These are phyloP conservation scores for Galagoides demidoff DNA, from an alignment of 2,797 vertebrate species.

Conservation along the genomic window DNA sequence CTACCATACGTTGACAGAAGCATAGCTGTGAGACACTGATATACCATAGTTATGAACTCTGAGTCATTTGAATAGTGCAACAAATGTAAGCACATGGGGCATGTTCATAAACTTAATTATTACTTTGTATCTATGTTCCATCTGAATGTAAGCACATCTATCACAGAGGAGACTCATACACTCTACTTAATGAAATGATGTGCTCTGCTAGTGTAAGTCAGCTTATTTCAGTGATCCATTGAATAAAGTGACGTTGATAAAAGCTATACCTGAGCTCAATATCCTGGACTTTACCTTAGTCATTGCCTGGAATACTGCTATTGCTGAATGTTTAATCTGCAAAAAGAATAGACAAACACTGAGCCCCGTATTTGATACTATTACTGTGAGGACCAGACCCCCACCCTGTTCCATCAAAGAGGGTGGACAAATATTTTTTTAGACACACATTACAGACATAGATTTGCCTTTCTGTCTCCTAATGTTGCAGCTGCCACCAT, in stretches of 20 bases:
- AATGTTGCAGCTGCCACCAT: neutral
- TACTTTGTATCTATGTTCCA: neutral
- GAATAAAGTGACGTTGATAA: neutral
- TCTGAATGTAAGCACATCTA: neutral
- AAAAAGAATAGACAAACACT: neutral
- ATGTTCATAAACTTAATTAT: no score
- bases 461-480: neutral
- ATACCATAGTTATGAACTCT: no score
- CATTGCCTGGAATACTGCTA: neutral
- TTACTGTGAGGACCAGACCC: neutral
- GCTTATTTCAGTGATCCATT: neutral
- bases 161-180: neutral
- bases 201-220: neutral
- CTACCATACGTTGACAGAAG: no score
- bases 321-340: neutral
- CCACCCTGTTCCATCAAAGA: neutral
- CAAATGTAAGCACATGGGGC: no score
- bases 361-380: neutral
- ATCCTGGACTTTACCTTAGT: neutral
- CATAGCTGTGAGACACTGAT: no score
- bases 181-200: neutral
- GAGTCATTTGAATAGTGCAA: no score
- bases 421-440: neutral
- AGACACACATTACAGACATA: neutral
- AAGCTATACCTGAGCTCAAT: neutral